Conservation (phyloP, 2,113 vertebrate genomes). For the Argyrosomus japonicus region DNA sequence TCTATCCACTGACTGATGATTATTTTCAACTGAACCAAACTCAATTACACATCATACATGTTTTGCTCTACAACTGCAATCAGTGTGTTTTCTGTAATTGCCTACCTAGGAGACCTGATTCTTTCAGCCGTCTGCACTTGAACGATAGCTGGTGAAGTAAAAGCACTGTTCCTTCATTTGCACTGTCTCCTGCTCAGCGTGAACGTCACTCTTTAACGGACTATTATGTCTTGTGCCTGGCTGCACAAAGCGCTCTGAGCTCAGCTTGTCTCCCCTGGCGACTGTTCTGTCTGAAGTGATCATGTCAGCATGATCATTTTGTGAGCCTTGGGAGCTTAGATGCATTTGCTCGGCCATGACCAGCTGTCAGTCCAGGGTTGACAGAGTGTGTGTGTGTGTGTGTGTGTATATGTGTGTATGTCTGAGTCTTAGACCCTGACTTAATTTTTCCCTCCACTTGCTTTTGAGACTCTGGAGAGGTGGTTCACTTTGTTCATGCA, state of each 20-base stretch:
- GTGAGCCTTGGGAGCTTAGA: conserved; percentile 65
- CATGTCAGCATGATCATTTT: conserved; percentile 77
- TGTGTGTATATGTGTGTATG: conserved; percentile 13
- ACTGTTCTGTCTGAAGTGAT: conserved; percentile 77
- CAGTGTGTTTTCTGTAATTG: neutral
- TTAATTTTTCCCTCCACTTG: conserved; percentile 36
- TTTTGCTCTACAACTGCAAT: neutral
- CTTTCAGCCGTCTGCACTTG: conserved; percentile 32
- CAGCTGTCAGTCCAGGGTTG: conserved; percentile 71
- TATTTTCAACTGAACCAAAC: neutral
- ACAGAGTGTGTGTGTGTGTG: conserved; percentile 28
- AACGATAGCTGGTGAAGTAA: conserved; percentile 13
- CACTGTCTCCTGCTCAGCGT: conserved; percentile 39
- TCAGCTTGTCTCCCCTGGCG: conserved; percentile 64
- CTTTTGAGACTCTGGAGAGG: conserved; percentile 35
- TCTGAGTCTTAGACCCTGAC: conserved; percentile 21
- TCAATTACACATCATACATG: neutral
- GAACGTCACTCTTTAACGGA: conserved; percentile 57
- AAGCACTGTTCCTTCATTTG: conserved; percentile 19
- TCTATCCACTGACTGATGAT: neutral
- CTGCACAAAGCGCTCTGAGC: conserved; percentile 65
- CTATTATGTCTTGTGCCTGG: conserved; percentile 69
- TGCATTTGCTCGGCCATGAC: conserved; percentile 52
- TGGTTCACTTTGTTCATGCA: conserved; percentile 30
- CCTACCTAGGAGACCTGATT: conserved; percentile 4